phyloP scores from a whole-genome alignment of 2,797 vertebrate species.

The Carcharodon carcharias region DNA sequence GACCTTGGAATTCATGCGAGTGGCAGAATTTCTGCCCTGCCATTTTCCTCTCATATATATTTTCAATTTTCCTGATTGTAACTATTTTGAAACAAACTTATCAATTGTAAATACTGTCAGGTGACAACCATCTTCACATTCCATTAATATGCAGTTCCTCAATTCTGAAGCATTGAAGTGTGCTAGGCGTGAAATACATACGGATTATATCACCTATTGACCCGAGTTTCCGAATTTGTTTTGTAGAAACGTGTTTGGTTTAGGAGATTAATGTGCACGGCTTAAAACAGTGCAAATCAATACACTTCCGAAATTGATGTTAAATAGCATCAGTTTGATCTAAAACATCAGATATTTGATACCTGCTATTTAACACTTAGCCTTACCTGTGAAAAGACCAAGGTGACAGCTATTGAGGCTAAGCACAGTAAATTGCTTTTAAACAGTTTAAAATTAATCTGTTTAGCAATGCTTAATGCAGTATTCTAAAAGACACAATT shows the following conservation, averaged over 20 bases:
- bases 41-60: background rate
- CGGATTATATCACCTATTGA: background rate
- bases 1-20: background rate
- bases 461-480: background rate
- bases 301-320: background rate
- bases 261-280: background rate
- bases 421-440: background rate
- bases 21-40: background rate
- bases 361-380: background rate
- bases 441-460: background rate
- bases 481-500: background rate
- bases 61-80: background rate
- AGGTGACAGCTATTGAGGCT: background rate
- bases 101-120: background rate
- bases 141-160: background rate
- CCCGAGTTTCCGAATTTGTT: background rate
- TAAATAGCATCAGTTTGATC: background rate
- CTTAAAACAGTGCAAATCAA: background rate
- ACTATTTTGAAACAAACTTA: background rate
- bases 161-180: background rate
- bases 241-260: background rate
- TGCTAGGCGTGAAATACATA: background rate
- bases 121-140: background rate
- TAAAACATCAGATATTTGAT: background rate
- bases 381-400: background rate